phyloP scores from a whole-genome alignment of 2,888 invertebrate species.

The Dromius quadrimaculatus region DNA sequence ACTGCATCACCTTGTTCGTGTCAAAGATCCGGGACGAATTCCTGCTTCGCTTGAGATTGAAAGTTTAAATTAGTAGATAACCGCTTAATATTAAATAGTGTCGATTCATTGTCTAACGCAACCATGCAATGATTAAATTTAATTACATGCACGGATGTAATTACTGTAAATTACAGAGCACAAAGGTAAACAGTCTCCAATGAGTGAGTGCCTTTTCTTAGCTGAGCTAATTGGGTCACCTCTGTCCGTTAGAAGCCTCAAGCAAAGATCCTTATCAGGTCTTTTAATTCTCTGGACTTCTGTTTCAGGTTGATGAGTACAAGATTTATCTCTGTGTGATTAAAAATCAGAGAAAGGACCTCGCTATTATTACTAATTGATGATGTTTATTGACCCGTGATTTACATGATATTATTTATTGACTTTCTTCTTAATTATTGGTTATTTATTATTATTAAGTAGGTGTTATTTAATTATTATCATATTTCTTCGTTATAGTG shows the following conservation, averaged over 20 bases:
- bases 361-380: slow-evolving; percentile 12
- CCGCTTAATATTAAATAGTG: slow-evolving; percentile 37
- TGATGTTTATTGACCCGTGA: slow-evolving; percentile 1
- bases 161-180: slow-evolving; percentile 49
- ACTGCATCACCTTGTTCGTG: too few species aligned
- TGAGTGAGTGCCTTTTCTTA: slow-evolving; percentile 36
- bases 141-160: slow-evolving; percentile 47
- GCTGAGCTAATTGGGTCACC: slow-evolving; percentile 43
- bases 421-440: slow-evolving; percentile 28
- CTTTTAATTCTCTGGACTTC: slow-evolving; percentile 42
- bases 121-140: slow-evolving; percentile 48
- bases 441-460: slow-evolving; percentile 32
- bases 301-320: neutral
- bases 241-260: slow-evolving; percentile 43
- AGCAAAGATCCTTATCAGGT: slow-evolving; percentile 42
- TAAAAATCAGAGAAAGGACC: neutral
- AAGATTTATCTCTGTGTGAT: slow-evolving; percentile 1
- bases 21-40: too few species aligned
- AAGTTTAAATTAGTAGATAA: slow-evolving; percentile 35
- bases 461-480: slow-evolving; percentile 42
- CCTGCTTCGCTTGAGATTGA: too few species aligned
- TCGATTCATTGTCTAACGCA: slow-evolving; percentile 42
- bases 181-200: slow-evolving; percentile 48
- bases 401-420: too few species aligned
- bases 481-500: slow-evolving; percentile 34